Evolutionary conservation across 2,797 vertebrate genomes (phyloP).

Genomic region (Gallinago solitaria): DNA sequence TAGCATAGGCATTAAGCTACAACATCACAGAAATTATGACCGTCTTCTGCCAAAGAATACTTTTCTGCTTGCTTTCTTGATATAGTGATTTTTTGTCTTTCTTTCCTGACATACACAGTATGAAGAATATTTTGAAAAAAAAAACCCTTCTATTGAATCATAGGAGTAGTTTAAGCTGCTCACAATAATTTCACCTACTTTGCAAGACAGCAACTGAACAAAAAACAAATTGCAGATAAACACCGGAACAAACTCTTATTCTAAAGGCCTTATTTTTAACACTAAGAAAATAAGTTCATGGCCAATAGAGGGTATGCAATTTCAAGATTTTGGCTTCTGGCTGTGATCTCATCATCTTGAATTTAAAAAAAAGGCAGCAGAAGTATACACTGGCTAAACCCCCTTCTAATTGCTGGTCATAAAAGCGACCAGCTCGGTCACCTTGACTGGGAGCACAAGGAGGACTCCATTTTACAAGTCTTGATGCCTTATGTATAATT

Average conservation of each 20-base stretch:
- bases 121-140: background rate
- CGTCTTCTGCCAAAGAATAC: background rate
- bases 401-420: too few species aligned
- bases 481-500: too few species aligned
- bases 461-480: too few species aligned
- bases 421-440: too few species aligned
- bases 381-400: too few species aligned
- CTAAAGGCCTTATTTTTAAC: background rate
- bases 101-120: background rate
- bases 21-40: background rate
- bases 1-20: background rate
- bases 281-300: background rate
- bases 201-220: background rate
- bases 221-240: background rate
- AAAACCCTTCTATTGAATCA: too few species aligned
- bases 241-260: fast-evolving
- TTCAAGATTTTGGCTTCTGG: background rate
- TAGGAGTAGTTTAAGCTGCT: too few species aligned
- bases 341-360: background rate
- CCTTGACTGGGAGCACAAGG: too few species aligned
- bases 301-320: constrained; percentile 22
- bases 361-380: background rate
- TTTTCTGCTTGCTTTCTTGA: background rate
- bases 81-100: background rate
- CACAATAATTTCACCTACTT: background rate